phyloP scores from a whole-genome alignment of 2,888 invertebrate genomes.

The Dasypogon diadema region DNA sequence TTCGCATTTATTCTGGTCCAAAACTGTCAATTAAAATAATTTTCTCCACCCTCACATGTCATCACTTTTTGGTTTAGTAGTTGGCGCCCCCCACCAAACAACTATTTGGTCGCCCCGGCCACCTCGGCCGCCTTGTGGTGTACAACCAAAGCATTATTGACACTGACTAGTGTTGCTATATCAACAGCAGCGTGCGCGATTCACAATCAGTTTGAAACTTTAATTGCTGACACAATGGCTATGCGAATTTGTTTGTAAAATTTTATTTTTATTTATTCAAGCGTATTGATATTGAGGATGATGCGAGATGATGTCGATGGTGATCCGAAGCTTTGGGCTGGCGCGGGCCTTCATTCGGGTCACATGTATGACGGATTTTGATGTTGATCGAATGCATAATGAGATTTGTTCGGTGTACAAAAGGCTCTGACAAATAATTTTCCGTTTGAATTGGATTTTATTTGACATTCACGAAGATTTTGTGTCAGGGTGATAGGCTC shows the following conservation, averaged over 20 bases:
- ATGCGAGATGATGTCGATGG: conserved; percentile 4
- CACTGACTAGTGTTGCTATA: conserved; percentile 43
- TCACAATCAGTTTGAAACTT: conserved; percentile 53
- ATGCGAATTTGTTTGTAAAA: conserved; percentile 48
- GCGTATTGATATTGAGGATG: neutral
- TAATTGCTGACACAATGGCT: conserved; percentile 55
- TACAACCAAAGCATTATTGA: conserved; percentile 4
- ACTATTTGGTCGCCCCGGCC: conserved; percentile 9
- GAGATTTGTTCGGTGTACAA: conserved; percentile 39
- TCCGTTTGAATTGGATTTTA: conserved; percentile 39
- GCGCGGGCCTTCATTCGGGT: conserved; percentile 9
- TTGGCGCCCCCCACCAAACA: neutral
- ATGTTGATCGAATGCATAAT: conserved; percentile 52
- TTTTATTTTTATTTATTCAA: conserved; percentile 48
- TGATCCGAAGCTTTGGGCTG: neutral
- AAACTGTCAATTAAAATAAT: conserved; percentile 51
- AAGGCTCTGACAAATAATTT: conserved; percentile 40
- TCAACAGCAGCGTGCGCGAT: conserved; percentile 27
- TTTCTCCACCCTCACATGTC: conserved; percentile 46
- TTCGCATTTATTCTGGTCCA: conserved; percentile 40
- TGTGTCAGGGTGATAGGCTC: conserved; percentile 3
- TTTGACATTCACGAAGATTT: conserved; percentile 35
- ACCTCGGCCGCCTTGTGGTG: neutral
- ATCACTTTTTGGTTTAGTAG: conserved; percentile 49
- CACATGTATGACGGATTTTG: conserved; percentile 40